Base-by-base conservation (phyloP, 2,113 vertebrate species). In the Sitta europaea region DNA sequence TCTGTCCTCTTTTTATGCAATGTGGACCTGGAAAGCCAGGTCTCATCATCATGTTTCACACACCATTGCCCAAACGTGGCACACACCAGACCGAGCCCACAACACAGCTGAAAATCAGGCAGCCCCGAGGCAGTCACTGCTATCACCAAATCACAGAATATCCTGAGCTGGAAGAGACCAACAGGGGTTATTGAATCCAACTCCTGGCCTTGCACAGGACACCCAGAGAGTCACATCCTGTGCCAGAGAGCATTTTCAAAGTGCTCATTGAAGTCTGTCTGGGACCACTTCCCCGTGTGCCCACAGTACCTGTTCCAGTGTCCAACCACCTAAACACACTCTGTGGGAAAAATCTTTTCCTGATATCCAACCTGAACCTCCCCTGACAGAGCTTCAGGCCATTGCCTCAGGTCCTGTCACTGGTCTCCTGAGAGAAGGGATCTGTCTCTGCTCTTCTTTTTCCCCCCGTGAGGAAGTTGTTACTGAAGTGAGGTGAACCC, bases 381-480 rank as follows among this genome's bases (percentile, higher is more conserved):
- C 17, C 5, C 14, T 42, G 18, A 17, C 31, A 62, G 5, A 55
- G 10, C 31, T 42, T 35, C 48, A 90, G 62, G 22, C 21, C 31
- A 11, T 62, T 83, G 12, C 71, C 36, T 73, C 5, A 9, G 14
- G 2, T 48, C 17, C 54, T 54, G 14, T 28, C 40, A 16, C 14
- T 61, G 14, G 5, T 33, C 47, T 55, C 25, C 28, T 11, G 14
- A 31, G 40, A 83, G n/a, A 38, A 62, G 27, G 28, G 14, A 50
- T 62, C n/a, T 2, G n/a, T 38, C 15, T 8, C 35, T 68, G 54
- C 4, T 29, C 20, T 25, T 42, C 14, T 18, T 23, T 40, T 62
- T 35, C 18, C 18, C 40, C 7, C 42, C 0, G 0, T 23, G 8
- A 70, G 35, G 55, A 68, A 13, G 21, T 1, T 50, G 12, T 28